Evolutionary conservation across 2,113 vertebrate genomes (phyloP).

Genomic region (Chaetodon auriga): DNA sequence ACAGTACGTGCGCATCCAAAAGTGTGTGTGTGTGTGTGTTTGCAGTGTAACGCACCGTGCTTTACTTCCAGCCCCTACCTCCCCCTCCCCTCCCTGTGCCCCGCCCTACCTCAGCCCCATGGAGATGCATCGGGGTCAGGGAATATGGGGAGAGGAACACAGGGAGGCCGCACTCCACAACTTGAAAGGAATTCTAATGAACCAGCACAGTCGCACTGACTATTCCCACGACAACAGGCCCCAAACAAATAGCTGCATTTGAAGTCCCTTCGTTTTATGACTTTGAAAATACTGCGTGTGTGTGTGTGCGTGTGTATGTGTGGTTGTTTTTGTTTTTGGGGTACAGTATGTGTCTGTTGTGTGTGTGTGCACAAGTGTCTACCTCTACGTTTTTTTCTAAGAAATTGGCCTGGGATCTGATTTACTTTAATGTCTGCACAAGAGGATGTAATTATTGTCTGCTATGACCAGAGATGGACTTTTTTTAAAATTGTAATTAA

Average conservation of each 20-base stretch:
- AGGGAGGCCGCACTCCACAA: constrained; percentile 84
- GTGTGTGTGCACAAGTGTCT: constrained; percentile 49
- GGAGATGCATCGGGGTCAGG: constrained; percentile 85
- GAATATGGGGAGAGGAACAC: constrained; percentile 86
- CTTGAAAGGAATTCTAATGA: constrained; percentile 91
- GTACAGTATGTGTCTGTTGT: constrained; percentile 65
- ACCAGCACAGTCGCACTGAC: constrained; percentile 82
- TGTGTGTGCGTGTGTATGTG: constrained; percentile 59
- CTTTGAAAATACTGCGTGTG: constrained; percentile 81
- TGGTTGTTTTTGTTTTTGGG: constrained; percentile 76
- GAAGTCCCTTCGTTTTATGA: constrained; percentile 87
- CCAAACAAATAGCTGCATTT: constrained; percentile 90
- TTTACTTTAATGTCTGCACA: constrained; percentile 73
- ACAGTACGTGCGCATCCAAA: constrained; percentile 23
- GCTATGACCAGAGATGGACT: constrained; percentile 66
- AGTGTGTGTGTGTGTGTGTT: constrained; percentile 36
- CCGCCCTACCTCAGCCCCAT: constrained; percentile 82
- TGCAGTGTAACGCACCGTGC: constrained; percentile 60
- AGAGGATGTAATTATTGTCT: constrained; percentile 74
- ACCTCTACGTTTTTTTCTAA: constrained; percentile 54
- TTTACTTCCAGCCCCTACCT: constrained; percentile 58
- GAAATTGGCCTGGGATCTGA: constrained; percentile 75
- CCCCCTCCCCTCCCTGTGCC: constrained; percentile 60
- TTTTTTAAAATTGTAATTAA: constrained; percentile 59
- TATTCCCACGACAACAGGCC: constrained; percentile 88